These are phyloP conservation scores for Metopolophium dirhodum DNA, from an alignment of 1,140 invertebrate genomes.

Conservation along the genomic window DNA sequence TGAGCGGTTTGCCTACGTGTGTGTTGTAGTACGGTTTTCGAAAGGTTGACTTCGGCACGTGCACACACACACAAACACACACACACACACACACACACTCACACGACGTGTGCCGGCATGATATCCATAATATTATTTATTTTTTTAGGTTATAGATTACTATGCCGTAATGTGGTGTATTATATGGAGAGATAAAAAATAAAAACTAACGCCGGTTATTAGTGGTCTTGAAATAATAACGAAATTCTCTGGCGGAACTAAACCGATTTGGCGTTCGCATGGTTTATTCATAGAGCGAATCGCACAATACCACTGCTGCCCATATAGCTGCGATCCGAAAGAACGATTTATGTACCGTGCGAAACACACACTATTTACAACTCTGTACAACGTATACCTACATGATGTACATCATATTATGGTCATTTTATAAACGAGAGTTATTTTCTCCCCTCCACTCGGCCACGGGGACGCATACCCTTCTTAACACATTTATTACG, in stretches of 20 bases:
- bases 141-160: neutral
- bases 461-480: no score
- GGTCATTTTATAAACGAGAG: neutral
- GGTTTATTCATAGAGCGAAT: slow-evolving; percentile 16
- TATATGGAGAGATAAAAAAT: neutral
- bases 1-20: neutral
- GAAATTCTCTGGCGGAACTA: slow-evolving; percentile 11
- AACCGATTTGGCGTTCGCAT: slow-evolving; percentile 26
- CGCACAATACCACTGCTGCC: neutral
- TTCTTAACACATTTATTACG: no score
- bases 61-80: neutral
- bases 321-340: neutral
- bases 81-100: no score
- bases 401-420: no score
- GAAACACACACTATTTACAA: neutral
- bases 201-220: slow-evolving; percentile 14
- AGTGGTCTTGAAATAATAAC: slow-evolving; percentile 23
- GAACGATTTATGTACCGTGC: neutral
- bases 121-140: neutral
- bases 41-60: slow-evolving; percentile 5
- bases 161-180: neutral
- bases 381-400: neutral
- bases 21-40: neutral
- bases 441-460: neutral
- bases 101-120: neutral